Evolutionary conservation across 2,797 vertebrate species (phyloP).

Genomic region (Fundulus diaphanus): DNA sequence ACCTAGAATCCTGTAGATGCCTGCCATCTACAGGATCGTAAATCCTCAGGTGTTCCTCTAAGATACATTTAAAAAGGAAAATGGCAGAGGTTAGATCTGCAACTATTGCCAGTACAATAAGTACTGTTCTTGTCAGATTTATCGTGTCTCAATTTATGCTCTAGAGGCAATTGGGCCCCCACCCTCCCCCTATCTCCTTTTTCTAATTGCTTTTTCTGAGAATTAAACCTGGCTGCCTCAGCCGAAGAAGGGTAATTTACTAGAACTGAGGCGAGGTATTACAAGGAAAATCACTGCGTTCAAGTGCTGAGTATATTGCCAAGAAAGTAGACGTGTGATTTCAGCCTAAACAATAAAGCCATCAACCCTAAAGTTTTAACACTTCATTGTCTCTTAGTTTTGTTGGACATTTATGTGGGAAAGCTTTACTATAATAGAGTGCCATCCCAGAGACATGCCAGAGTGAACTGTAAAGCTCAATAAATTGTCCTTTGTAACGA

Average conservation of each 20-base stretch:
- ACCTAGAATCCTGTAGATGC: too few relatives aligned
- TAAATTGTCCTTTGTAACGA: conserved; percentile 12
- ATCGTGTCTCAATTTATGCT: conserved; percentile 44
- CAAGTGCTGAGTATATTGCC: conserved; percentile 48
- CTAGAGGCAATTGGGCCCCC: conserved; percentile 36
- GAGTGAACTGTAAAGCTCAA: conserved; percentile 6
- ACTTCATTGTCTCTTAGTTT: conserved; percentile 25
- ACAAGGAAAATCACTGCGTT: conserved; percentile 59
- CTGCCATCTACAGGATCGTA: conserved; percentile 45
- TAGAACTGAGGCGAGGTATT: conserved; percentile 32
- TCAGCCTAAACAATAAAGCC: conserved; percentile 42
- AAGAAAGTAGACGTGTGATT: conserved; percentile 55
- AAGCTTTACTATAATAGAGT: conserved; percentile 30
- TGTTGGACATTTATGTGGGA: conserved; percentile 16
- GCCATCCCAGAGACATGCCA: conserved; percentile 17
- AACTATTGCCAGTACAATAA: conserved; percentile 19
- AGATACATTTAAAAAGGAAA: conserved; percentile 31
- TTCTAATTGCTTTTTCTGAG: conserved; percentile 52
- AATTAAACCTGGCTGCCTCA: conserved; percentile 37
- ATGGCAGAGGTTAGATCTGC: conserved; percentile 38
- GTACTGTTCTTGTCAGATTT: conserved; percentile 50
- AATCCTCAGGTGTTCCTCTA: conserved; percentile 48
- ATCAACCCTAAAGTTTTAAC: conserved; percentile 3
- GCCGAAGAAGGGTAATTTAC: conserved; percentile 61
- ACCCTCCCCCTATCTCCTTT: conserved; percentile 16